phyloP scores from a whole-genome alignment of 2,113 vertebrate genomes.

The Typhlomys cinereus region DNA sequence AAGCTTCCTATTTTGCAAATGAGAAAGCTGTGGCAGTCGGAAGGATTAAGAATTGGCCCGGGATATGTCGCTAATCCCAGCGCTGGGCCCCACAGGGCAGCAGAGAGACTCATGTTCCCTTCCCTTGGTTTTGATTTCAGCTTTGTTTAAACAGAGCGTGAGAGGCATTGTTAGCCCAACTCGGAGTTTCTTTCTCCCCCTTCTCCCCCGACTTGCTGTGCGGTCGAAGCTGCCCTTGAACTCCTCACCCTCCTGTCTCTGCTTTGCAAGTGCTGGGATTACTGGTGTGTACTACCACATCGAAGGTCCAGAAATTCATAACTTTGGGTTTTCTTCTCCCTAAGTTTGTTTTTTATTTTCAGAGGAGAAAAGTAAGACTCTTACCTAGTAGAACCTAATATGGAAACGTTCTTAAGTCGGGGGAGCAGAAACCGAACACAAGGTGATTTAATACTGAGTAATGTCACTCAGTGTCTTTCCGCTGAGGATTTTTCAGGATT shows the following conservation, averaged over 20 bases:
- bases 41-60: conserved; percentile 27
- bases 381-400: neutral
- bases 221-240: neutral
- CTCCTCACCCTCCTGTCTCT: neutral
- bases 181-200: neutral
- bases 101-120: conserved; percentile 28
- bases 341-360: conserved; percentile 19
- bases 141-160: conserved; percentile 4
- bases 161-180: conserved; percentile 2
- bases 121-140: conserved; percentile 13
- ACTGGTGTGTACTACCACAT: no score
- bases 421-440: conserved; percentile 28
- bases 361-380: neutral
- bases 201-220: neutral
- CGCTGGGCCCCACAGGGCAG: neutral
- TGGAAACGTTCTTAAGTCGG: neutral
- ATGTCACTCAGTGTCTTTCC: neutral
- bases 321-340: neutral
- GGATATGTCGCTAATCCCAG: neutral
- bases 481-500: neutral
- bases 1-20: conserved; percentile 42
- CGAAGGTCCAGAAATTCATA: neutral
- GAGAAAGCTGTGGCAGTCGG: conserved; percentile 24
- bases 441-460: neutral
- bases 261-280: neutral